phyloP scores from a whole-genome alignment of 2,797 vertebrate species.

The Gymnothorax reevesii region DNA sequence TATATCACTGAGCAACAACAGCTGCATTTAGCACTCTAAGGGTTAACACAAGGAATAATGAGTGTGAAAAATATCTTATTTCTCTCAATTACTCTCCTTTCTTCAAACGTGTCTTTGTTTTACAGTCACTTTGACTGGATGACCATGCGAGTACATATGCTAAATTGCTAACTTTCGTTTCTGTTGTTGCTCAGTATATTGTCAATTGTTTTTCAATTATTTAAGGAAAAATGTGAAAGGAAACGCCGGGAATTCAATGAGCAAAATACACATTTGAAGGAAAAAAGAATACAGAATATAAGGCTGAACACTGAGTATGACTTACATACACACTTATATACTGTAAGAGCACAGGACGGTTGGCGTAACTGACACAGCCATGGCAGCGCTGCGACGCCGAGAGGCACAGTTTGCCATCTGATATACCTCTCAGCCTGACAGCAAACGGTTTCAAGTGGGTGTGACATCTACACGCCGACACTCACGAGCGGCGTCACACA shows the following conservation, averaged over 20 bases:
- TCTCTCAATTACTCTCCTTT: no score
- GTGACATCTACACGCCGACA: background rate
- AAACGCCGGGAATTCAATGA: background rate
- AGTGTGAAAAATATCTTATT: no score
- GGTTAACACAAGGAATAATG: no score
- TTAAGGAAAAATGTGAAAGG: background rate
- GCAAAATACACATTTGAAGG: background rate
- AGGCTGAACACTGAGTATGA: background rate
- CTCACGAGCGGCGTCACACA: background rate
- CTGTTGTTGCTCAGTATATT: no score
- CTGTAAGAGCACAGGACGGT: background rate
- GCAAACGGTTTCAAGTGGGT: background rate
- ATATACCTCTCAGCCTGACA: background rate
- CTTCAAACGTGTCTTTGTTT: no score
- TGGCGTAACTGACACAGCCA: background rate
- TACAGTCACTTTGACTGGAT: no score
- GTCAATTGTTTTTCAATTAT: no score
- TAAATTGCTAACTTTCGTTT: no score
- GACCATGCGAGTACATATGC: no score
- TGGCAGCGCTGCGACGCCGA: background rate
- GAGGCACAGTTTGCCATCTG: background rate
- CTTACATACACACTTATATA: background rate
- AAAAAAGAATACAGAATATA: background rate
- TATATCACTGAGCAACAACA: no score
- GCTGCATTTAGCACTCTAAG: no score